Conservation (phyloP, 2,888 invertebrate species). For the Melieria picta region DNA sequence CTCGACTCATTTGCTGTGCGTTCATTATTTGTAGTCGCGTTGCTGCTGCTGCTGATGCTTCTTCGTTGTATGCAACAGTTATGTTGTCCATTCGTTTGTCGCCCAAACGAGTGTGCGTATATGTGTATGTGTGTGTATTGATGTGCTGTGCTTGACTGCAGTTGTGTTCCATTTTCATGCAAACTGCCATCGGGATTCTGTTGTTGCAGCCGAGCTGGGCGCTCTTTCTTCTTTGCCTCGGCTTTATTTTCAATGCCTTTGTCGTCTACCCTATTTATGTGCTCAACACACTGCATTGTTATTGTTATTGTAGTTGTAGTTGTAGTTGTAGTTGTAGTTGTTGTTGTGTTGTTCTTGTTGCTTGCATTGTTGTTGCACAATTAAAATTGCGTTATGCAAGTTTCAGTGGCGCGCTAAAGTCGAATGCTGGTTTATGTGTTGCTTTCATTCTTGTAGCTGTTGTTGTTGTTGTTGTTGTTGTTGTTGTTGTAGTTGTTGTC, state of each 20-base stretch:
- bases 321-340: too few relatives aligned
- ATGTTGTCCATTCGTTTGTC: background rate
- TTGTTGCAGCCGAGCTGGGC: too few relatives aligned
- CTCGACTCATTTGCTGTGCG: conserved; percentile 15
- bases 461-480: background rate
- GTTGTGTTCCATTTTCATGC: too few relatives aligned
- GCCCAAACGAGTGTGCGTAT: too few relatives aligned
- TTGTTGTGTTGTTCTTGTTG: conserved; percentile 1
- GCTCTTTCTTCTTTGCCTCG: too few relatives aligned
- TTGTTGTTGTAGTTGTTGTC: background rate
- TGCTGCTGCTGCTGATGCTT: conserved; percentile 6
- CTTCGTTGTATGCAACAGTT: background rate
- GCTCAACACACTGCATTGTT: conserved; percentile 2
- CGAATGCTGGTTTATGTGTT: too few relatives aligned
- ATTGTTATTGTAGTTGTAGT: conserved; percentile 3
- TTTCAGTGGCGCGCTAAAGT: conserved; percentile 33
- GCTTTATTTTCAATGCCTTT: conserved; percentile 40
- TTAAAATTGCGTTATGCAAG: conserved; percentile 58
- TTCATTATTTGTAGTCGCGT: conserved; percentile 2
- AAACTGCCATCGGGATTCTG: too few relatives aligned
- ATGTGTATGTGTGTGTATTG: too few relatives aligned
- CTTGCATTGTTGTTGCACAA: conserved; percentile 44
- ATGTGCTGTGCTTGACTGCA: too few relatives aligned
- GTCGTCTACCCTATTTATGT: conserved; percentile 19
- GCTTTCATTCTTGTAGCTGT: too few relatives aligned